These are phyloP conservation scores for Hypotaenidia philippensis DNA, from an alignment of 2,797 vertebrate genomes.

Conservation along the genomic window DNA sequence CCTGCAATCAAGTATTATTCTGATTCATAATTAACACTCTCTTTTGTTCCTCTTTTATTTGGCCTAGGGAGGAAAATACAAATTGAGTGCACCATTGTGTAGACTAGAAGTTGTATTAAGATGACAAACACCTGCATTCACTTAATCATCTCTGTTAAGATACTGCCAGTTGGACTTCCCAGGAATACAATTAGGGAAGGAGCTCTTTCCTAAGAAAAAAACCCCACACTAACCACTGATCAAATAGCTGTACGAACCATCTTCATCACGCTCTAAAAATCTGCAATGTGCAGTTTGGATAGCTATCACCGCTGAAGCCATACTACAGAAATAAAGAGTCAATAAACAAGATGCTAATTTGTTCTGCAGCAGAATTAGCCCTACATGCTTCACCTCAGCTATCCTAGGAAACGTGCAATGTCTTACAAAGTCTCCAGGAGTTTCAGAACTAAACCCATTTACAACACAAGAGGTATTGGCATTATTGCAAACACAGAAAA, in stretches of 20 bases:
- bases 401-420: accelerated
- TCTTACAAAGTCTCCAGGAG: neutral
- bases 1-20: neutral
- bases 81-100: neutral
- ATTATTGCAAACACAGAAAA: neutral
- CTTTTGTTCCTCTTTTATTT: neutral
- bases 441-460: neutral
- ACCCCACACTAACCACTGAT: neutral
- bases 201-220: neutral
- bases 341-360: neutral
- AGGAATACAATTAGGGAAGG: neutral
- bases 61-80: slow-evolving; percentile 1
- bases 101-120: neutral
- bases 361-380: neutral
- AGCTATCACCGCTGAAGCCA: neutral
- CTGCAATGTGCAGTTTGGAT: neutral
- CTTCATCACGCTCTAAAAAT: neutral
- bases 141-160: slow-evolving; percentile 15
- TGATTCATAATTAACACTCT: slow-evolving; percentile 31
- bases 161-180: neutral
- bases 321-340: neutral
- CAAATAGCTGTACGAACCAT: neutral
- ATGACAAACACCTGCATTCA: slow-evolving; percentile 32
- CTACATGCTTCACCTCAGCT: neutral
- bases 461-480: neutral